A percentile compares a stretch with the other conserved stretches of the same genome.
phyloP scores from a whole-genome alignment of 1,140 invertebrate species.

The Paracyclopina nana region DNA sequence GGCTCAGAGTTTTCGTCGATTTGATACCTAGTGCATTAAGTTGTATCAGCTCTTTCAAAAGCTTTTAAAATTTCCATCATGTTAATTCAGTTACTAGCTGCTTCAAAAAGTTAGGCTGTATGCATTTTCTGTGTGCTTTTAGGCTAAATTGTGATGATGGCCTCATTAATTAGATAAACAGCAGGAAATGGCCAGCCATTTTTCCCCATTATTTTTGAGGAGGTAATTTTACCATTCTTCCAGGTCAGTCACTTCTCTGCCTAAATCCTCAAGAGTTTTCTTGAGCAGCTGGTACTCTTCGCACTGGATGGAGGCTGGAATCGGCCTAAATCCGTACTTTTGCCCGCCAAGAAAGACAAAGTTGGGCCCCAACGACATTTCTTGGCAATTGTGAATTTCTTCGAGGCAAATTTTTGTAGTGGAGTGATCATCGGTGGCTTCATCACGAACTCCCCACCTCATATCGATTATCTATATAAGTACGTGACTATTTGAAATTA shows the following conservation, averaged over 20 bases:
- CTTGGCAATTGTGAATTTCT: conserved; percentile 12
- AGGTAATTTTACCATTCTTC: conserved; percentile 11
- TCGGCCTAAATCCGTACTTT: conserved; percentile 13
- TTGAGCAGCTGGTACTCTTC: neutral
- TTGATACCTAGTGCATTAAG: no score
- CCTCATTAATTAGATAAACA: no score
- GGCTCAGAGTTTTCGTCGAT: conserved; percentile 3
- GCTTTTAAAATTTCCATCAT: no score
- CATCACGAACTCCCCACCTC: conserved; percentile 14
- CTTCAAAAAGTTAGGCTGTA: no score
- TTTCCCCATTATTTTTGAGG: no score
- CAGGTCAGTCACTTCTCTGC: neutral
- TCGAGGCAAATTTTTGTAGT: conserved; percentile 14
- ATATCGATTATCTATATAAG: conserved; percentile 12
- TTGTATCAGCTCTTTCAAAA: no score
- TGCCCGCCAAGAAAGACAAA: conserved; percentile 12
- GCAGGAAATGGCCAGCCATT: no score
- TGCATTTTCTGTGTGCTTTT: no score
- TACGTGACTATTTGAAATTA: no score
- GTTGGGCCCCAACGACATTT: conserved; percentile 9
- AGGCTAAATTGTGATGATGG: no score
- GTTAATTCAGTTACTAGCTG: no score
- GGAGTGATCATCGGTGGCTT: conserved; percentile 13
- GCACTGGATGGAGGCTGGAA: conserved; percentile 1
- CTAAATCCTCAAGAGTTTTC: neutral